Base-by-base conservation (phyloP, 2,888 invertebrate genomes). In the Siphlonurus alternatus region DNA sequence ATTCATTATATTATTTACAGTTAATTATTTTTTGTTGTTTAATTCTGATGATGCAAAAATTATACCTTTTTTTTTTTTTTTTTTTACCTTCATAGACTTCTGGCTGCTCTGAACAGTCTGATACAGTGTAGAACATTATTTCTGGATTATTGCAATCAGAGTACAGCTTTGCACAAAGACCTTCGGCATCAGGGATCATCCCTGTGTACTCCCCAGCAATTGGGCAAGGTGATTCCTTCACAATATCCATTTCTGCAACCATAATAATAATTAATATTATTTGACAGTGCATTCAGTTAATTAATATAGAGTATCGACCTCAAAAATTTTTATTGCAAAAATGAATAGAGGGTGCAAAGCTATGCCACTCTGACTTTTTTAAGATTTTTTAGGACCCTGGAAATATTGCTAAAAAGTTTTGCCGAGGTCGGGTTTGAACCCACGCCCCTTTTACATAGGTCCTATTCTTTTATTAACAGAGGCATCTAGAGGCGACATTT, bases 181-280 rank as follows among this genome's bases (percentile, higher is more conserved):
- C 78, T 1, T 76, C 76, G 38, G 77, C 74, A 71, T 84, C 83
- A 22, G 84, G 83, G 69, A 85, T 81, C 63, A 76, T 73, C n/a
- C 85, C 85, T 18, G 78, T 80, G 71, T 83, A 85, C 70, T 83
- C 81, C 0, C 85, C 85, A 23, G 81, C 81, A 65, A 85, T 83
- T 15, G 84, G 85, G 72, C 85, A 85, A n/a, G 80, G 77, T 2
- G 79, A 78, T 68, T 78, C 77, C 22, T 75, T 75, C 24, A 73
- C 71, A 53, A 76, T 72, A 68, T 78, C 77, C 51, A 77, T 67
- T 53, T 77, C 78, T 76, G 66, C 10, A 54, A 64, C 60, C 63
- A 64, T 15, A 64, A 2, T 64, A 61, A 23, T 20, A 20, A 62
- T 19, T 59, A 59, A 15, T 19, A 1, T 59, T 1, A 20, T 19